Base-by-base conservation (phyloP, 2,888 invertebrate genomes). In the Cerastis leucographa region DNA sequence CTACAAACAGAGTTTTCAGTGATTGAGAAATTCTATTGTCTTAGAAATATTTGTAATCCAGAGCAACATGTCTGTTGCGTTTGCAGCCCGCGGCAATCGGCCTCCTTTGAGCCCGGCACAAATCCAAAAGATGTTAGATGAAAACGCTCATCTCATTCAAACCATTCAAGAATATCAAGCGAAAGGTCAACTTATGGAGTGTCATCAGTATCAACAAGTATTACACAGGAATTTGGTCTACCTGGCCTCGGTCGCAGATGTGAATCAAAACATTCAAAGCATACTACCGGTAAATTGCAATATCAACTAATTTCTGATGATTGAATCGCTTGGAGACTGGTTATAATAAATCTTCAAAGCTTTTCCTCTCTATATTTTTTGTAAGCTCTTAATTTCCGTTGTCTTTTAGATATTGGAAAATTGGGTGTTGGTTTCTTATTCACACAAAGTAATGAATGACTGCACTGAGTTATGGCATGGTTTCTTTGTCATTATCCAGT, bases 161-260 rank as follows among this genome's bases (percentile, higher is more conserved):
- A 99, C 99, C 14, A 99, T 99, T 92, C 98, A 99, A 94, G 99
- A 99, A 89, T 99, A 98, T 95, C 99, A 99, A 96, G 98, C 98
- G 86, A 99, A 99, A 97, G 99, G 99, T 80, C 99, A 99, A 94
- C 97, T 98, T 35, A 98, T 98, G 95, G 99, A 99, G 97, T 99
- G 99, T 92, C 97, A 99, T 93, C 99, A 99, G 97, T 99, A 99
- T 94, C 99, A 99, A 93, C 99, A 99, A 94, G 97, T 99, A 83
- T 96, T 99, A 84, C 99, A 99, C 93, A 97, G 99, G 86, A 99
- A 99, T 96, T 97, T 99, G 81, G 99, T 99, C 0, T 99, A 99
- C 94, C 97, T 99, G 88, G 99, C 99, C 14, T 99, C 99, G 44
- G 97, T 99, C 80, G 99, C 99, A n/a, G 99, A 99, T 97, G 98